Conservation (phyloP, 1,140 invertebrate genomes). For the Sweltsa coloradensis region DNA sequence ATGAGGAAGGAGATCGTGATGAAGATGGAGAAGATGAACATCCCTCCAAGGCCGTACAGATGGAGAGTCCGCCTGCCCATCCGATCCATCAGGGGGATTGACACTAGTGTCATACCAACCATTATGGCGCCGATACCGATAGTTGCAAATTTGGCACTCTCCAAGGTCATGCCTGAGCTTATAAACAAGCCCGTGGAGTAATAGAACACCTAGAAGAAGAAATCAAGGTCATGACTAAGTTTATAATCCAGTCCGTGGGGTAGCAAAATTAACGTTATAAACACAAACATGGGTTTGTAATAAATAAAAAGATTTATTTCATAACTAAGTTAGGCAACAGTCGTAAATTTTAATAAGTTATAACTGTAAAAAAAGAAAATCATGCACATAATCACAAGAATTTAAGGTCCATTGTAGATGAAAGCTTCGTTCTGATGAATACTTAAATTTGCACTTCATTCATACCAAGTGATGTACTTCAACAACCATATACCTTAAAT, state of each 20-base stretch:
- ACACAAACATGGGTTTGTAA: background rate
- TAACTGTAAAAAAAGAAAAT: too few species aligned
- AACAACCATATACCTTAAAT: too few species aligned
- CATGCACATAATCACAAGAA: too few species aligned
- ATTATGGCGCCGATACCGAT: conserved; percentile 96
- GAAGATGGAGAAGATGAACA: conserved; percentile 96
- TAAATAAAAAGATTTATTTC: background rate
- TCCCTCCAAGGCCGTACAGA: conserved; percentile 86
- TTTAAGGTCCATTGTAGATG: too few species aligned
- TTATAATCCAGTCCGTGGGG: background rate
- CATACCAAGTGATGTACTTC: too few species aligned
- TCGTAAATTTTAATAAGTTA: too few species aligned
- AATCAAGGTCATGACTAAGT: conserved; percentile 9
- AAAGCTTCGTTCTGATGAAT: too few species aligned
- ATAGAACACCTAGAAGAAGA: conserved; percentile 73
- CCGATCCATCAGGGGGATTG: conserved; percentile 91
- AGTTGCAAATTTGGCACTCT: conserved; percentile 81
- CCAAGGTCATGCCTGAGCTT: conserved; percentile 73
- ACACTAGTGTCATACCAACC: conserved; percentile 91
- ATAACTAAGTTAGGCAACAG: too few species aligned
- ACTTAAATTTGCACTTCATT: too few species aligned
- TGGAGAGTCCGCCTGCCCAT: conserved; percentile 89
- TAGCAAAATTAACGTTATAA: background rate
- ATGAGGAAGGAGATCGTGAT: conserved; percentile 93
- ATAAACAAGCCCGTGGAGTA: conserved; percentile 89